Base-by-base conservation (phyloP, 2,888 invertebrate species). In the Leucophenga maculata region DNA sequence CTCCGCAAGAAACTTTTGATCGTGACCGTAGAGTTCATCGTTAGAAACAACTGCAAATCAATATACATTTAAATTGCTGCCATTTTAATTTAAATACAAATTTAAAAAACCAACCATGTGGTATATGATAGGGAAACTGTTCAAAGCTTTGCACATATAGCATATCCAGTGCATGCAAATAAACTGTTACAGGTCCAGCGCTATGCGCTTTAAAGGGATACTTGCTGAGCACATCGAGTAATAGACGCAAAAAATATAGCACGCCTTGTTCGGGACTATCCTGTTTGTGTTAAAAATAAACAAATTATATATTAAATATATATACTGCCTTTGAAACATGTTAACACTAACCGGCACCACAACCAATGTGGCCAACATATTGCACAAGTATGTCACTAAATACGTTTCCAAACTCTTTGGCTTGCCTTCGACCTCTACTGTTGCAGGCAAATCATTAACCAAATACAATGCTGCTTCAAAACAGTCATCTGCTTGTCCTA, bases 401-500 rank as follows among this genome's bases (percentile, higher is more conserved):
- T 92, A 94, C 13, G 91, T 89, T 82, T 96, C 94, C 0, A 94
- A 92, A 69, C 93, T 92, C 76, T 92, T 92, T 52, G 91, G 90
- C 85, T 94, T 94, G 1, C 93, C 94, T 74, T 96, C 95, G 93
- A 89, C n/a, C 78, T 95, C 91, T 84, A 92, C 89, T 77, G 90
- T 89, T 84, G 92, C 88, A 74, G 95, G 94, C 82, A 97, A 90
- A 77, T 96, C 95, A 0, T 93, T 92, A 74, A 98, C 91, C 64
- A 96, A 89, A 71, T 92, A 92, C 18, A 98, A 91, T 0, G 96
- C 93, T 32, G 96, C 95, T 89, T 97, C 97, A 80, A 98, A 94
- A 87, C 97, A 97, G 1, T 97, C 95, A 90, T 98, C 98, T 69
- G 96, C 97, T 96, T 98, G 98, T 57, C 97, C 97, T 68, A 96